Evolutionary conservation across 35 echinoderm and acorn worm genomes (phyloP), one percentile per base, ranked within the genome.

Genomic region (Stichopus chloronotus): DNA sequence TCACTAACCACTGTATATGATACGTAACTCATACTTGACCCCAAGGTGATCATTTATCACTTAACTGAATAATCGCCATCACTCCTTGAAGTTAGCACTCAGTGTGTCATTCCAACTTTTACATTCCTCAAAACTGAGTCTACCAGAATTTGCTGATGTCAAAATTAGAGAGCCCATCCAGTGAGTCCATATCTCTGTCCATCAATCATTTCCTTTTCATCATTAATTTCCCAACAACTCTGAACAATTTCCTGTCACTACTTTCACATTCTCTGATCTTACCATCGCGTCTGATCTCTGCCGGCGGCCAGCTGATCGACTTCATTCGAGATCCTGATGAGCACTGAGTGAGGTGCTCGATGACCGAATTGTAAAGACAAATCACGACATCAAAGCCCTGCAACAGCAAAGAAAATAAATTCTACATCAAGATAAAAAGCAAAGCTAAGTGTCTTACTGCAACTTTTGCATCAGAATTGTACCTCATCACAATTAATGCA

Each of bases 221-320:
- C 1, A 1, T 61, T 8, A 61, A 61, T 14, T 61, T 14, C 8
- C 59, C 59, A 61, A 61, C 14, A 61, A 10, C 14, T 61, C 59
- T 61, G 59, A 61, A 61, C 8, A 43, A 43, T 43, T 43, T 74
- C 11, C 69, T 7, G 17, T 74, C 7, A 16, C 60, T 63, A 63
- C 19, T 43, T 43, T n/a, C 20, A 74, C 22, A 19, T 20, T 74
- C 20, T 7, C 69, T 74, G 13, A 14, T 20, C 69, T 74, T 21
- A 74, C 69, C 69, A 20, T 19, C 7, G n/a, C 8, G 19, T 74
- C 17, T 74, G 69, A 98, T 95, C 92, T 98, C 96, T 57, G 92
- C 13, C 7, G 92, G 88, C 43, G 96, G 96, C 96, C 96, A 98
- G 22, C 91, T 95, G 63, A 98, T 77, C 14, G 79, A 55, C 60